phyloP scores from a whole-genome alignment of 2,797 vertebrate species.

The Borostomias antarcticus region DNA sequence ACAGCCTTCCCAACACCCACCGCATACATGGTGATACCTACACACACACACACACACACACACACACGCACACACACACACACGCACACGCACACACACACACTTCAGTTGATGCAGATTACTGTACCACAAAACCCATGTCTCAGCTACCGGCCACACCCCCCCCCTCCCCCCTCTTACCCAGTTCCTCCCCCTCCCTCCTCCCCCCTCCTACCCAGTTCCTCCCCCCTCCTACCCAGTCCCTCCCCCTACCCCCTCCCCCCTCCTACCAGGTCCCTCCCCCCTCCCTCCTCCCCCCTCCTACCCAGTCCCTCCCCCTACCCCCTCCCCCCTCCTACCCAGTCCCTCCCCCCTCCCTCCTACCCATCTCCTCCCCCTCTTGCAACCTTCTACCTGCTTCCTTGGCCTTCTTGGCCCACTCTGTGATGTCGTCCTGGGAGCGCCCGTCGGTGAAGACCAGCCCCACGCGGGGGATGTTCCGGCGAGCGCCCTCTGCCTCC shows the following conservation, averaged over 20 bases:
- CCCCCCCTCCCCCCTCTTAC: neutral
- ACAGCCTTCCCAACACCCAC: slow-evolving; percentile 96
- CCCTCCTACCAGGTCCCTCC: too few relatives aligned
- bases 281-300: neutral
- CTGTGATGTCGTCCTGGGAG: slow-evolving; percentile 94
- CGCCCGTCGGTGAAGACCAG: slow-evolving; percentile 96
- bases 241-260: neutral
- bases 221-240: neutral
- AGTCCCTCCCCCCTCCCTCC: too few relatives aligned
- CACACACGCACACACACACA: neutral
- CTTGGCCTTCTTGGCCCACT: slow-evolving; percentile 90
- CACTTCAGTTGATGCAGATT: too few relatives aligned
- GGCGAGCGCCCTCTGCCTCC: slow-evolving; percentile 87
- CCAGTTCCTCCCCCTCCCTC: too few relatives aligned
- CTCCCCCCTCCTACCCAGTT: neutral
- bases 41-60: slow-evolving; percentile 9
- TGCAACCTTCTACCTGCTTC: slow-evolving; percentile 79
- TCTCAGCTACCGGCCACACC: neutral
- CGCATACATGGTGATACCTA: slow-evolving; percentile 95
- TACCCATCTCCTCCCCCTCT: neutral
- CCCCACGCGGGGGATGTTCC: slow-evolving; percentile 86
- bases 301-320: too few relatives aligned
- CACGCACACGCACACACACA: slow-evolving; percentile 1
- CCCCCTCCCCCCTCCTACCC: neutral
- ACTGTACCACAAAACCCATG: neutral